These are phyloP conservation scores for Coturnix japonica DNA, from an alignment of 2,113 vertebrate genomes.

Conservation along the genomic window DNA sequence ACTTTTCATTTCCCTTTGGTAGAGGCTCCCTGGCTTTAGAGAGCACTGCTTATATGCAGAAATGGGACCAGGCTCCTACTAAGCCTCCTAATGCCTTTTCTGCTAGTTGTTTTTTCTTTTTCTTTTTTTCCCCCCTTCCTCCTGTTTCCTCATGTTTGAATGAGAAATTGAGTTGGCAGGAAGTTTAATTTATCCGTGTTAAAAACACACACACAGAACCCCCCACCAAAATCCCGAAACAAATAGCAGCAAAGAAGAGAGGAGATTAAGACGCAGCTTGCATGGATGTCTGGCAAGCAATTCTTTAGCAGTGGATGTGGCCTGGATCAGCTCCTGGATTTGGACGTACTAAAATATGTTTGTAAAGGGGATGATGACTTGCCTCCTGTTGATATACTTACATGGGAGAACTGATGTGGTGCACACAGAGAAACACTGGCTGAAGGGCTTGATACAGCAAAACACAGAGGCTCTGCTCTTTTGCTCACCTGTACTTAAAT, in stretches of 20 bases:
- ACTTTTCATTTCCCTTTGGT: not conserved
- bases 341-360: slow-evolving; percentile 20
- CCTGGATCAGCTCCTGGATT: slow-evolving; percentile 31
- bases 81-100: slow-evolving; percentile 30
- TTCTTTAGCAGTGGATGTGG: not conserved
- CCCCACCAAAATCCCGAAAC: not conserved
- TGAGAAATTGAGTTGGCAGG: slow-evolving; percentile 21
- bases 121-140: not conserved
- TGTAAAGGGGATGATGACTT: not conserved
- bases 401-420: not conserved
- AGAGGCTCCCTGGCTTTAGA: not conserved
- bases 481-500: not conserved
- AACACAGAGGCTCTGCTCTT: not conserved
- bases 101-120: not conserved
- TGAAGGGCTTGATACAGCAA: not conserved
- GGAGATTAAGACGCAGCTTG: not conserved
- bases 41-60: not conserved
- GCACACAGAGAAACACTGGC: not conserved
- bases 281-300: not conserved
- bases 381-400: not conserved
- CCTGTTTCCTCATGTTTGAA: not conserved
- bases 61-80: not conserved
- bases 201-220: not conserved
- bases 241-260: slow-evolving; percentile 43
- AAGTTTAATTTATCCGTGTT: slow-evolving; percentile 36